phyloP scores from a whole-genome alignment of 2,113 vertebrate genomes.

The Odontesthes bonariensis region DNA sequence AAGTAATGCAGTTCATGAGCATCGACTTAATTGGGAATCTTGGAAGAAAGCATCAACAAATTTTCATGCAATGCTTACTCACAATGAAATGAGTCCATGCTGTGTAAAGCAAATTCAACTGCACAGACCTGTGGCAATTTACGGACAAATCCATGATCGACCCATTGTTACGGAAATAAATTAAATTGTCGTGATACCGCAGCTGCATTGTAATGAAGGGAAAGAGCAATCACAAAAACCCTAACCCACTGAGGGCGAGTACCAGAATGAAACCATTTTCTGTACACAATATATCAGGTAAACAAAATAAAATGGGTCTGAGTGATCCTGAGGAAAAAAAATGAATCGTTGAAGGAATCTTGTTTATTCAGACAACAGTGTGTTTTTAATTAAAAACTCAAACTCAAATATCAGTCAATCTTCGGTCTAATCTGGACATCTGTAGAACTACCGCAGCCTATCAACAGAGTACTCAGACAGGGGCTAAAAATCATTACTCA shows the following conservation, averaged over 20 bases:
- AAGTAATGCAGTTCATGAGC: constrained; percentile 56
- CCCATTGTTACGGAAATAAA: constrained; percentile 62
- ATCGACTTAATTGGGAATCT: constrained; percentile 62
- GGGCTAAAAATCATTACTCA: constrained; percentile 54
- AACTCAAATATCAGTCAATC: constrained; percentile 27
- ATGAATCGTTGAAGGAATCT: background rate
- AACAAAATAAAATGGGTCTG: constrained; percentile 38
- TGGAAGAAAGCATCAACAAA: constrained; percentile 56
- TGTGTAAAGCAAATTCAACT: constrained; percentile 55
- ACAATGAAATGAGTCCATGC: constrained; percentile 57
- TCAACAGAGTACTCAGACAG: constrained; percentile 38
- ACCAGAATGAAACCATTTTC: constrained; percentile 35
- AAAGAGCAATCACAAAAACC: constrained; percentile 25
- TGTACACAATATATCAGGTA: constrained; percentile 36
- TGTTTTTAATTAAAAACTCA: constrained; percentile 37
- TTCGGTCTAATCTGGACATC: constrained; percentile 53
- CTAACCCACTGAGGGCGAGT: constrained; percentile 9
- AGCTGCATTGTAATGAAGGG: constrained; percentile 59
- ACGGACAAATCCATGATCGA: constrained; percentile 57
- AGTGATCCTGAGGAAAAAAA: background rate
- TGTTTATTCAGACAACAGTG: constrained; percentile 26
- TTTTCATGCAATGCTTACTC: constrained; percentile 51
- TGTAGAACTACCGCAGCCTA: constrained; percentile 30
- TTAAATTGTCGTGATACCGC: constrained; percentile 47
- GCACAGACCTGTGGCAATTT: constrained; percentile 56